Base-by-base conservation (phyloP, 1,140 invertebrate species). In the Brachionus manjavacas region DNA sequence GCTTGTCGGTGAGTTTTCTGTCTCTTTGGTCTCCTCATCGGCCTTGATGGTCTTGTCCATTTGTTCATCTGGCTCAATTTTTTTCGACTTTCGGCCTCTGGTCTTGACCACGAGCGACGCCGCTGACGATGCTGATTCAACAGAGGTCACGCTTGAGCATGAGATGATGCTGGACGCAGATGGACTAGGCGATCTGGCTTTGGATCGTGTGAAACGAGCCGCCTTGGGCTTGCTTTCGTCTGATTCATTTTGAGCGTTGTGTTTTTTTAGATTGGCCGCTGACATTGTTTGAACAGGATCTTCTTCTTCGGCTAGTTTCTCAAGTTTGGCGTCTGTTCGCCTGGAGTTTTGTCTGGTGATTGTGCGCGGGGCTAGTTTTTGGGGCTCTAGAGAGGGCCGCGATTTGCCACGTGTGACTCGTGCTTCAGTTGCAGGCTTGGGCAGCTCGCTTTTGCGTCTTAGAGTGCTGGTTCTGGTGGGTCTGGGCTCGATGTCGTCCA, bases 101-200 rank as follows among this genome's bases (percentile, higher is more conserved):
- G 72, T 46, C 25, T 76, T 76, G 9, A 49, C 43, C 4, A 35
- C 31, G 4, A 35, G 31, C 0, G 72, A 76, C 1, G 72, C 49
- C 0, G 52, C 0, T 6, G 72, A 31, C 1, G 72, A 76, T 25
- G 72, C 31, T 11, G 72, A 76, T 49, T 76, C 72, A 49, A 76
- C 7, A 23, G 72, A 76, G 11, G 20, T 9, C 16, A 76, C 46
- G 25, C 72, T 76, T 4, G 72, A 49, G 49, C n/a, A 11, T 11
- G 72, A 76, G 4, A 76, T 28, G 20, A 76, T 76, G 31, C 72
- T 76, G 0, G 72, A 76, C 12, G 72, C 72, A 4, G 72, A 76
- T 49, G 72, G 72, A 12, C 72, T 76, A 6, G 72, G 72, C 20
- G 72, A 76, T 76, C 72, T 28, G 7, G 16, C 41, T 23, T 76